Evolutionary conservation across 2,797 vertebrate genomes (phyloP), one percentile per base, ranked within the genome.

Genomic region (Cichlasoma orientale): DNA sequence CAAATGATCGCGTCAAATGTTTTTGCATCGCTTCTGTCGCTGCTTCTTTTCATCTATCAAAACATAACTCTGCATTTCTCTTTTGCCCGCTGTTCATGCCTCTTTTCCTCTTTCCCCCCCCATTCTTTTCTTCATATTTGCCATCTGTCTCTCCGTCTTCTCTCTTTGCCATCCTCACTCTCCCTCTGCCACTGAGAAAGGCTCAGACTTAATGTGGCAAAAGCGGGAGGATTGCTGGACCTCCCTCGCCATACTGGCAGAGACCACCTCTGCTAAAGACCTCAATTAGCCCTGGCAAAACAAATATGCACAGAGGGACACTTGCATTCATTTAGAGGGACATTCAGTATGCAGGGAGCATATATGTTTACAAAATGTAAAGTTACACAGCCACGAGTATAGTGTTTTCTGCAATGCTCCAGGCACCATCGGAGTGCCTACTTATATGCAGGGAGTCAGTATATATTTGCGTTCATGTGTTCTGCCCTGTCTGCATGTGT

Each of bases 221-320:
- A 75, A 77, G 52, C 63, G 50, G 27, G 29, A 7, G 69, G 68
- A 80, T 56, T 56, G 57, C 78, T 74, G 80, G 63, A 85, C 81
- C 79, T 61, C 82, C 84, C 82, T 80, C 69, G 1, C 41, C 84
- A 82, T 41, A 77, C 81, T 72, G 75, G 29, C 63, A 83, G 53
- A 56, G 63, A 79, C 69, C 83, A 80, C 80, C 83, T 73, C 61
- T 27, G 50, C 79, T 87, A 88, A 92, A 90, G 74, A 84, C 78
- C 90, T 90, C 47, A 79, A 78, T 93, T 92, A 90, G 72, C 52
- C 54, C 55, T 71, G 58, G 75, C 63, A 77, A 72, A 29, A 75
- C 54, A 77, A n/a, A 69, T n/a, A 66, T 21, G 36, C 50, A 57
- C 47, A 75, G 3, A 57, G 53, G 85, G 21, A 55, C 23, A 75